Percentiles rank a stretch among this genome's conserved stretches.
Conservation (phyloP, 2,113 vertebrate species). For the Campylorhamphus procurvoides region DNA sequence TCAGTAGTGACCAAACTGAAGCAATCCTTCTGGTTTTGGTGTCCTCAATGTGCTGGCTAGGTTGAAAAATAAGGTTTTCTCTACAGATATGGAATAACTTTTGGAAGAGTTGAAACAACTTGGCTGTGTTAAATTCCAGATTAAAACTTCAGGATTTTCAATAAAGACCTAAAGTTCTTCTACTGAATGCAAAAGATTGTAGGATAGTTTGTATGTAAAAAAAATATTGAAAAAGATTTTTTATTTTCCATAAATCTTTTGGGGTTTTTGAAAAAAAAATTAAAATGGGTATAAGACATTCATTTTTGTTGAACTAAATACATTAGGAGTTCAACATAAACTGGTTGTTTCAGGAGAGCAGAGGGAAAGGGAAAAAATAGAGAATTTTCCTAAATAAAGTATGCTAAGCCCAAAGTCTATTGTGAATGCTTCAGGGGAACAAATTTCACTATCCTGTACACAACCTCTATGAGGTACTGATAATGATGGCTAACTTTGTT, state of each 20-base stretch:
- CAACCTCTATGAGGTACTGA: not conserved
- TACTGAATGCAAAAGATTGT: not conserved
- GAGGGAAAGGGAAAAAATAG: not conserved
- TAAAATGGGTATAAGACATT: not conserved
- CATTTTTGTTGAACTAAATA: not conserved
- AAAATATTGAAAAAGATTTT: not conserved
- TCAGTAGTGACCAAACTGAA: not conserved
- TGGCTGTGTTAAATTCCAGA: not conserved
- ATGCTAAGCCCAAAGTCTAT: not conserved
- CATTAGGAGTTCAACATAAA: not conserved
- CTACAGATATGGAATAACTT: not conserved
- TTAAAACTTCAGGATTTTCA: not conserved
- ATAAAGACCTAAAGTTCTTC: not conserved
- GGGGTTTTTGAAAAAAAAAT: fast-evolving
- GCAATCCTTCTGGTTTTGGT: not conserved
- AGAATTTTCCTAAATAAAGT: not conserved
- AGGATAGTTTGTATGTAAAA: too few relatives aligned
- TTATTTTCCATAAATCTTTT: not conserved
- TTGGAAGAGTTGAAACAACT: not conserved
- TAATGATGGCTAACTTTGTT: conserved; percentile 1
- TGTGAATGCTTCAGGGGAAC: not conserved
- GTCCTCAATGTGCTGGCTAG: fast-evolving
- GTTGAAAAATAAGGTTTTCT: not conserved
- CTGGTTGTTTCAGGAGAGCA: not conserved
- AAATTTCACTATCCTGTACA: not conserved